Percentiles rank a stretch among this genome's conserved stretches.
Evolutionary conservation across 2,797 vertebrate genomes (phyloP).

Genomic region (Intellagama lesueurii): DNA sequence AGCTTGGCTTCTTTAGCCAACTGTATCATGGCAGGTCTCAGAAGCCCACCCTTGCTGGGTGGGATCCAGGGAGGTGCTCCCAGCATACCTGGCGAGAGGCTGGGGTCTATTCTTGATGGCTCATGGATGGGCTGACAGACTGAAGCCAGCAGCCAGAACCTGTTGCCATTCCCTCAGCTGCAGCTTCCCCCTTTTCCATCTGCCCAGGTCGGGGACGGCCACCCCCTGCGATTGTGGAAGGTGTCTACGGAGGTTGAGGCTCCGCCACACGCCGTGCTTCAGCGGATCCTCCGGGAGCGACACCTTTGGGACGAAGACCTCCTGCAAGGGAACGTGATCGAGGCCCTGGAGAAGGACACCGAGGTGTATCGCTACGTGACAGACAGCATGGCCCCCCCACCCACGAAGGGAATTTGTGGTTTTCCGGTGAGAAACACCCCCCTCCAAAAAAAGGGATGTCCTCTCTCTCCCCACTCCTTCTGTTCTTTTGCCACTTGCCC

Average conservation of each 20-base stretch:
- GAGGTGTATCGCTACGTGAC: slow-evolving; percentile 87
- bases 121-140: neutral
- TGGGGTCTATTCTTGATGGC: too few relatives aligned
- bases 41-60: too few relatives aligned
- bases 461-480: neutral
- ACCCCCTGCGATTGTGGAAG: slow-evolving; percentile 86
- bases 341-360: slow-evolving; percentile 81
- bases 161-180: neutral
- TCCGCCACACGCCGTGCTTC: slow-evolving; percentile 78
- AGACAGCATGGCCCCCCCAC: slow-evolving; percentile 89
- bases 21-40: too few relatives aligned
- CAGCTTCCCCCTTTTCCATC: accelerated
- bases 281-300: slow-evolving; percentile 84
- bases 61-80: neutral
- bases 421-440: slow-evolving; percentile 79
- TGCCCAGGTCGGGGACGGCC: slow-evolving; percentile 81
- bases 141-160: accelerated
- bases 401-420: slow-evolving; percentile 85
- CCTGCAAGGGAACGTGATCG: slow-evolving; percentile 83
- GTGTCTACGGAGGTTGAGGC: slow-evolving; percentile 82
- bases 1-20: too few relatives aligned
- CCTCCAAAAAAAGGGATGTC: too few relatives aligned
- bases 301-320: slow-evolving; percentile 90
- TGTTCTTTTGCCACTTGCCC: neutral
- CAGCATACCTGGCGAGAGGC: too few relatives aligned